Conservation (phyloP, 1,140 invertebrate species). For the Tetragnatha versicolor region DNA sequence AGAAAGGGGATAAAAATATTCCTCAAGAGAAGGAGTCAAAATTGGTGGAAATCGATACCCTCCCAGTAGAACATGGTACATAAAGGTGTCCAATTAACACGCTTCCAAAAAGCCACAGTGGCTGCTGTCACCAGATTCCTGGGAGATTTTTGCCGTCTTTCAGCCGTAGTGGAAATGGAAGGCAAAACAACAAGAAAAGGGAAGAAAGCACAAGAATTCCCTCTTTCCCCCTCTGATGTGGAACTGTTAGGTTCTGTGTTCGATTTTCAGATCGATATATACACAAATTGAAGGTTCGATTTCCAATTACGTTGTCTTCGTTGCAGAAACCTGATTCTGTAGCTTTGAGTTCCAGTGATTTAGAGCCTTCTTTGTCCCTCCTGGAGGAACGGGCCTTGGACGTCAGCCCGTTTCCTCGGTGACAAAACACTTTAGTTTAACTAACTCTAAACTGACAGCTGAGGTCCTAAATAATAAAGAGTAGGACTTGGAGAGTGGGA, state of each 20-base stretch:
- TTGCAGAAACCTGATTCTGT: slow-evolving; percentile 33
- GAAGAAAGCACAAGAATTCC: background rate
- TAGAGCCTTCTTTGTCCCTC: slow-evolving; percentile 42
- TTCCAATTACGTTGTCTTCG: slow-evolving; percentile 48
- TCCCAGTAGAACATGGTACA: background rate
- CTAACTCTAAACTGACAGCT: too few relatives aligned
- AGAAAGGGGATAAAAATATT: background rate
- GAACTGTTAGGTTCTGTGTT: slow-evolving; percentile 15
- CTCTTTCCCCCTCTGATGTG: background rate
- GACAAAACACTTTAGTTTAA: too few relatives aligned
- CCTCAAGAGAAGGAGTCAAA: background rate
- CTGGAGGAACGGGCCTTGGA: background rate
- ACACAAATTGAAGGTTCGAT: slow-evolving; percentile 53
- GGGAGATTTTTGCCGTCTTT: slow-evolving; percentile 22
- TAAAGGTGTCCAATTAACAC: slow-evolving; percentile 39
- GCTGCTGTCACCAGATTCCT: slow-evolving; percentile 7
- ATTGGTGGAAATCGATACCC: slow-evolving; percentile 8
- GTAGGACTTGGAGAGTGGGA: too few relatives aligned
- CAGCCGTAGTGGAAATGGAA: background rate
- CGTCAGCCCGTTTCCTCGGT: slow-evolving; percentile 17
- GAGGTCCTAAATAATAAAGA: too few relatives aligned
- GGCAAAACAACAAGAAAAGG: background rate
- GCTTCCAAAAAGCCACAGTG: background rate
- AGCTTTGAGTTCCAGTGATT: slow-evolving; percentile 46
- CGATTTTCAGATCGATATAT: slow-evolving; percentile 46